A percentile compares a stretch with the other conserved stretches of the same genome.
Conservation (phyloP, 2,888 invertebrate species). For the Synergus laeviventris region DNA sequence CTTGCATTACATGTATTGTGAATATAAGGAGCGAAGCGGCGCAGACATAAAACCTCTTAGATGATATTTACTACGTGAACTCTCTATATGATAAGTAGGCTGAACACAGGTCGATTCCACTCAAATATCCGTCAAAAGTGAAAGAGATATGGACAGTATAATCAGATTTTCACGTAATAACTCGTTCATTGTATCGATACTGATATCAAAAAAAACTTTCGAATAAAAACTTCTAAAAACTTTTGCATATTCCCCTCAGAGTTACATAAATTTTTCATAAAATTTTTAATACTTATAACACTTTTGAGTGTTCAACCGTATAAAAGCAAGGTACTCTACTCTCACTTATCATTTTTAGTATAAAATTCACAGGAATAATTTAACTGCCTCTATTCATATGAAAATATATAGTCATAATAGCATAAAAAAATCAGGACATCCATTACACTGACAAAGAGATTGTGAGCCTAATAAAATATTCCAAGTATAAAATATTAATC, state of each 20-base stretch:
- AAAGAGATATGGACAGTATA: neutral
- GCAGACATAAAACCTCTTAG: neutral
- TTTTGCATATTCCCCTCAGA: too few relatives aligned
- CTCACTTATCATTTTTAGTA: too few relatives aligned
- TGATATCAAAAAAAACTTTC: conserved; percentile 4
- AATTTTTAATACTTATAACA: too few relatives aligned
- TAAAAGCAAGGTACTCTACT: too few relatives aligned
- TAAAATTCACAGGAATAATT: too few relatives aligned
- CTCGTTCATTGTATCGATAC: conserved; percentile 26
- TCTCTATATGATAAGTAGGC: conserved; percentile 11
- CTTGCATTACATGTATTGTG: neutral
- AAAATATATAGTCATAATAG: too few relatives aligned
- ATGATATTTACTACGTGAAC: conserved; percentile 5
- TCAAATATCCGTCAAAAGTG: conserved; percentile 10
- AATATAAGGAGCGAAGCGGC: neutral
- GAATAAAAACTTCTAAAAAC: neutral
- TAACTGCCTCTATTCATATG: too few relatives aligned
- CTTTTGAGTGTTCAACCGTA: too few relatives aligned
- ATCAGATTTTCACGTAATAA: neutral
- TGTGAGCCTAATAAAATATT: neutral
- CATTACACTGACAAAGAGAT: neutral
- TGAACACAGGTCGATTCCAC: neutral
- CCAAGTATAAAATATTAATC: neutral
- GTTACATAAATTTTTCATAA: too few relatives aligned
- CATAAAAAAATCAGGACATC: neutral